Base-by-base conservation (phyloP, 2,888 invertebrate genomes). In the Drosophila cyrtoloma region DNA sequence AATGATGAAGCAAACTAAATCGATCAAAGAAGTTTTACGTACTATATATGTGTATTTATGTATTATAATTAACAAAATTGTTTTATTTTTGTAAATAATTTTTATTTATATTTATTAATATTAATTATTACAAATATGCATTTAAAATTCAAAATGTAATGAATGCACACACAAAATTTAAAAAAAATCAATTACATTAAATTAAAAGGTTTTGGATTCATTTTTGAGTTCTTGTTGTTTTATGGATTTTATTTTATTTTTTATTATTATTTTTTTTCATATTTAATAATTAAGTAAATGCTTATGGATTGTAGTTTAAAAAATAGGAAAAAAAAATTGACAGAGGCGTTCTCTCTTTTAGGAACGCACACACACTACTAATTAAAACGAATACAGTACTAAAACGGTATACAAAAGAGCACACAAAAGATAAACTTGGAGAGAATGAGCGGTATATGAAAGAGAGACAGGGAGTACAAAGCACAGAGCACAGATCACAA, bases 111-210 rank as follows among this genome's bases (percentile, higher is more conserved):
- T 69, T 61, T 53, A 71, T 80, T 77, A 71, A 65, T 58, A 75
- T 75, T 78, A 75, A 50, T 62, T 71, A 63, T 79, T 79, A 79
- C 63, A 79, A 65, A 71, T 47, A 71, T 63, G 70, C 50, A 68
- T 63, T 72, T 56, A 16, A 62, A 62, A 58, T 63, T 62, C 39
- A 59, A 72, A 67, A 69, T 56, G 68, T 81, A 78, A 77, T 77
- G 72, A 78, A 77, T 80, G 76, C 82, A 86, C 86, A 87, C 86
- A 86, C 86, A 87, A 87, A 87, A 84, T 82, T 86, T 86, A 81
- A 81, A 89, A 87, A 59, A 52, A 75, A 59, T 47, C 33, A 65
- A 67, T 67, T 67, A 50, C 12, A 69, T 59, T 73, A 71, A 72
- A 59, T 62, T 69, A 42, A 51, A 55, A 32, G 28, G 47, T 33